These are phyloP conservation scores for Agonopterix arenella DNA, from an alignment of 2,888 invertebrate genomes.

Conservation along the genomic window DNA sequence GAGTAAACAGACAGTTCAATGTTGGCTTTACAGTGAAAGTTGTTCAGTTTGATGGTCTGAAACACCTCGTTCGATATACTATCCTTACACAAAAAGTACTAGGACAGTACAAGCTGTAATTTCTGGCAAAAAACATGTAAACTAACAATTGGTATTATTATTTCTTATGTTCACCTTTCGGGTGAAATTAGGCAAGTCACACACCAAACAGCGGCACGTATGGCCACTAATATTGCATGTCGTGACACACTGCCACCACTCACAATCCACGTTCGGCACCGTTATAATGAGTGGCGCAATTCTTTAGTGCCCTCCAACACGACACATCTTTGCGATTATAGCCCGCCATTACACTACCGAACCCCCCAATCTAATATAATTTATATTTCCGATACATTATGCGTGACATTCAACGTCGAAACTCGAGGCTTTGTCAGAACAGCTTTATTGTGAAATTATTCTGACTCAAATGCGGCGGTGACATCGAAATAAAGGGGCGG, in stretches of 20 bases:
- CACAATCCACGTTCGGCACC: slow-evolving; percentile 41
- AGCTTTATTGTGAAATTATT: slow-evolving; percentile 45
- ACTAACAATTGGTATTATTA: no score
- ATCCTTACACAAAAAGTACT: no score
- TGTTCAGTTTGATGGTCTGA: no score
- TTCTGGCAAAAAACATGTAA: no score
- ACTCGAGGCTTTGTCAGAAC: slow-evolving; percentile 35
- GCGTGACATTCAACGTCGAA: slow-evolving; percentile 42
- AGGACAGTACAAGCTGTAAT: no score
- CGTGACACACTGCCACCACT: slow-evolving; percentile 45
- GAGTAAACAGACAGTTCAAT: no score
- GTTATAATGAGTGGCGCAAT: slow-evolving; percentile 51
- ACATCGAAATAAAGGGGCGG: slow-evolving; percentile 40
- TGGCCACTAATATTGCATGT: slow-evolving; percentile 22
- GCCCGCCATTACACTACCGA: slow-evolving; percentile 34
- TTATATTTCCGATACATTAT: slow-evolving; percentile 59
- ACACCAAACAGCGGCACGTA: slow-evolving; percentile 11
- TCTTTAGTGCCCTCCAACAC: slow-evolving; percentile 56
- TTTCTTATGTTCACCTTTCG: no score
- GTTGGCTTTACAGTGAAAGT: no score
- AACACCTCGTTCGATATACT: no score
- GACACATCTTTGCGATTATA: slow-evolving; percentile 36
- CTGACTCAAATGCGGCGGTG: slow-evolving; percentile 30
- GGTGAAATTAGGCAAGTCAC: slow-evolving; percentile 1
- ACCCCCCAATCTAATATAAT: slow-evolving; percentile 57